Evolutionary conservation across 2,797 vertebrate species (phyloP), one percentile per base, ranked within the genome.

Genomic region (Erpetoichthys calabaricus): DNA sequence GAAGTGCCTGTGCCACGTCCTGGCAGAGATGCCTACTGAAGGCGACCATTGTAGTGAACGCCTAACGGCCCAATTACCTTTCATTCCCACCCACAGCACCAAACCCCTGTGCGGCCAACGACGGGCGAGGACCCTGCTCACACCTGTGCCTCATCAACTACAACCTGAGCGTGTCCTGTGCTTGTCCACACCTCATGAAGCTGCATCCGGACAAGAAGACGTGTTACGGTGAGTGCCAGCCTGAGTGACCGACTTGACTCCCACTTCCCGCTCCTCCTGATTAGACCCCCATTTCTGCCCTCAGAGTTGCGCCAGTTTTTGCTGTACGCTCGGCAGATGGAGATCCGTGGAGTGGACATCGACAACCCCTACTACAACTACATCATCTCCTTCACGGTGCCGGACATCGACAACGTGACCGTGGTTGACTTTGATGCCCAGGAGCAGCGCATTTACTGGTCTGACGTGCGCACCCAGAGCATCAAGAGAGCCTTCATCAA

Each of bases 311-410:
- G 89, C 63, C 91, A 91, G 80, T 98, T 98, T 83, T 83, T 98
- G 64, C 87, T 98, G 44, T 98, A 98, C 2, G 94, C 95, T 0
- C 89, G 94, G 60, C 94, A 97, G 83, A 96, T 94, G 64, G 95
- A 98, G 84, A 98, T 98, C 64, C 80, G 94, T 2, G 95, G 95
- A 0, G 94, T 98, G 59, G 93, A 97, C 78, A 86, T 98, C 0
- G 91, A 97, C 55, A 94, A 93, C 68, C 94, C 95, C 2, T 96
- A 98, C 78, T 98, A 94, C 79, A 98, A 98, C 78, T 96, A 97
- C 76, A 97, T 98, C 75, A 97, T 94, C 80, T 97, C 95, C 68
- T 98, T 98, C 81, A 97, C 94, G 0, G 91, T 96, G 69, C 95
- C 92, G 0, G 94, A 95, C 70, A 96, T 98, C 0, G 94, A 98